phyloP scores from a whole-genome alignment of 2,113 vertebrate species.

The Leiothrix lutea region DNA sequence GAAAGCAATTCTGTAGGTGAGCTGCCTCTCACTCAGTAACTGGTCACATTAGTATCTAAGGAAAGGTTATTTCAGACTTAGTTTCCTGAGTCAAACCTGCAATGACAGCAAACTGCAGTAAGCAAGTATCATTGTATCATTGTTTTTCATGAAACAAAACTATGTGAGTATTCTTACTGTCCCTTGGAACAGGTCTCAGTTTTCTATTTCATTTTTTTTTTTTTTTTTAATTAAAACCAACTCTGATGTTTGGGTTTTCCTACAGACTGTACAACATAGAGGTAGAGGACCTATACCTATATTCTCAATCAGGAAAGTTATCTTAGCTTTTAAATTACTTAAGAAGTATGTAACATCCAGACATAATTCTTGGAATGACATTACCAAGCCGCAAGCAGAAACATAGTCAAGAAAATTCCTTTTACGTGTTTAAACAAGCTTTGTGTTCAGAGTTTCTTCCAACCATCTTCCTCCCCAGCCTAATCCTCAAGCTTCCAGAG shows the following conservation, averaged over 20 bases:
- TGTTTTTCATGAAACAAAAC: not conserved
- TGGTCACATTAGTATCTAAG: not conserved
- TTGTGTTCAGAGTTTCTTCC: not conserved
- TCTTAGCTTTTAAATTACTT: not conserved
- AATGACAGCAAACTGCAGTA: not conserved
- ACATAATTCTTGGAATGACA: not conserved
- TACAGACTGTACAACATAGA: not conserved
- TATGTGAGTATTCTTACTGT: not conserved
- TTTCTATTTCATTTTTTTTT: not conserved
- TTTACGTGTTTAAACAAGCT: not conserved
- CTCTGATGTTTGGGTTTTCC: not conserved
- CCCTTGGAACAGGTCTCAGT: not conserved
- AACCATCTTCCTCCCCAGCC: not conserved
- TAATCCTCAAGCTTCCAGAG: not conserved
- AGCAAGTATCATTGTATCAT: not conserved
- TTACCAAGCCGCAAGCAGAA: not conserved
- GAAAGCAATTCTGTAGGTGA: not conserved
- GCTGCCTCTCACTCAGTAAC: not conserved
- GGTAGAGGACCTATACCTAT: not conserved
- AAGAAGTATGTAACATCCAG: not conserved
- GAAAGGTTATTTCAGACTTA: not conserved
- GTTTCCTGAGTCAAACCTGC: not conserved
- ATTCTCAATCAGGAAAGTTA: not conserved
- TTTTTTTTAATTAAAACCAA: not conserved
- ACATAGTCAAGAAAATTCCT: not conserved